A percentile compares a stretch with the other conserved stretches of the same genome.
These are phyloP conservation scores for Ophioninae sp. DNA, from an alignment of 2,888 invertebrate genomes.

Conservation along the genomic window DNA sequence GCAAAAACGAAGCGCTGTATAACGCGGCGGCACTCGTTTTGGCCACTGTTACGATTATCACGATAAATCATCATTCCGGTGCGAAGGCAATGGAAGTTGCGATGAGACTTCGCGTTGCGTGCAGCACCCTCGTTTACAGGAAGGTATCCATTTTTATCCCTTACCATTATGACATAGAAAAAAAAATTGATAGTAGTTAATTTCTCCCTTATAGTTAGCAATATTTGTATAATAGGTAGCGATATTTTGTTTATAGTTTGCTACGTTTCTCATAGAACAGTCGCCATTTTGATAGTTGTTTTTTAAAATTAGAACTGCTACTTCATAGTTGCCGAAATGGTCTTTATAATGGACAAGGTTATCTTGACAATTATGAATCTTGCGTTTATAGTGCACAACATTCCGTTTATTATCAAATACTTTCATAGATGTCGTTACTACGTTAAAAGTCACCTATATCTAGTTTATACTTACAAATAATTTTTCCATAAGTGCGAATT, in stretches of 20 bases:
- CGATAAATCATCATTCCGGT: conserved; percentile 79
- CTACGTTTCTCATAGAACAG: too few species aligned
- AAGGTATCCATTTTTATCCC: conserved; percentile 82
- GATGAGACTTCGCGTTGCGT: conserved; percentile 86
- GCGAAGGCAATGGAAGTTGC: conserved; percentile 81
- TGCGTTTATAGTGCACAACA: too few species aligned
- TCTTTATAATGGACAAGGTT: too few species aligned
- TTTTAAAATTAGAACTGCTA: too few species aligned
- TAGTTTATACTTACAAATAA: background rate
- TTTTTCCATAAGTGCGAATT: background rate
- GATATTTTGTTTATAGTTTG: too few species aligned
- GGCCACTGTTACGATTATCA: conserved; percentile 74
- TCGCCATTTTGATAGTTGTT: too few species aligned
- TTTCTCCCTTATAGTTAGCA: background rate
- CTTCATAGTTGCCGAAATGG: too few species aligned
- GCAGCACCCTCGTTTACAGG: conserved; percentile 86
- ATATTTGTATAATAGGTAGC: background rate
- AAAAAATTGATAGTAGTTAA: background rate
- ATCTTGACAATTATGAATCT: background rate
- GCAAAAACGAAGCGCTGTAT: conserved; percentile 76
- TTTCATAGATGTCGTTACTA: too few species aligned
- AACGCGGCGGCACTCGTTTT: conserved; percentile 76
- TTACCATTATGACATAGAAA: background rate
- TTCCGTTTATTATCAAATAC: too few species aligned
- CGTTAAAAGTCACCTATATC: too few species aligned